Base-by-base conservation (phyloP, 2,113 vertebrate species). In the Picathartes gymnocephalus region DNA sequence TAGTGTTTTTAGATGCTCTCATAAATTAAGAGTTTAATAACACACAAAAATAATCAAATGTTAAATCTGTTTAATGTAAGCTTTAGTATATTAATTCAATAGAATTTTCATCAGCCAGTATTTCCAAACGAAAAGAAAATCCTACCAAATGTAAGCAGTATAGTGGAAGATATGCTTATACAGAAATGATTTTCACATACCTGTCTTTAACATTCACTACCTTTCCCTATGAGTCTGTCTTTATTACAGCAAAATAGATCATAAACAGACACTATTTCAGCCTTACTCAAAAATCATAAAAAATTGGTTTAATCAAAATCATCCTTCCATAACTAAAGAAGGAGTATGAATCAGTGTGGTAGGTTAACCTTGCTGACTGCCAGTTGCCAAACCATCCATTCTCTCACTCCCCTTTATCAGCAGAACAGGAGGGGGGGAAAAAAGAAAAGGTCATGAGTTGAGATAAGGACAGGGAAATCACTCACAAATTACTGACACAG, bases 291-390 rank as follows among this genome's bases (percentile, higher is more conserved):
- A 95, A 96, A 60, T 80, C 57, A 72, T 86, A 71, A 82, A 83
- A 80, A 85, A 78, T 31, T 61, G 11, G 61, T 95, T 91, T 92
- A 84, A 86, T 94, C 40, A 81, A 94, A 84, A 90, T 81, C 86
- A 92, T 7, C 15, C 83, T 87, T 90, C 90, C 60, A 86, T 94
- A 88, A 78, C 71, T 78, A 58, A 56, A 79, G 65, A 82, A 79
- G 8, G 42, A 61, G 40, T 57, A 66, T 79, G 83, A 91, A 70
- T 81, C 47, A 70, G 3, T 48, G n/a, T 53, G 47, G 24, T 57
- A 16, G 14, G 22, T 83, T 86, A 51, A 76, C 15, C 28, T 48
- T 82, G 51, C 42, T 6, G 6, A 30, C 56, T 91, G 42, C 47
- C 42, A 76, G 16, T 17, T 70, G 27, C 31, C 33, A 40, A 82